Evolutionary conservation across 2,113 vertebrate species (phyloP).

Genomic region (Noctilio leporinus): DNA sequence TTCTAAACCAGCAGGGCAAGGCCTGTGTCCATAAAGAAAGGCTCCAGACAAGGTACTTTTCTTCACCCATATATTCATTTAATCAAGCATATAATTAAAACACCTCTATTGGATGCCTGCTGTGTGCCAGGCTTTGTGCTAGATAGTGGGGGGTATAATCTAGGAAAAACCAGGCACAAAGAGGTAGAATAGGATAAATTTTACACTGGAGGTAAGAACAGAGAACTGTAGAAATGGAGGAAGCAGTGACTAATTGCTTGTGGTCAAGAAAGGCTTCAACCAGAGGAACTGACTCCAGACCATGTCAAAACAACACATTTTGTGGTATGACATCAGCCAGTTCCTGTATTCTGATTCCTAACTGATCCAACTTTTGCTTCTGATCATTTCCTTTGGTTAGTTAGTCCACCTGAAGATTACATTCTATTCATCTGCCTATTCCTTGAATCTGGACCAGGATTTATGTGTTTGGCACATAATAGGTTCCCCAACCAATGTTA

Average conservation of each 20-base stretch:
- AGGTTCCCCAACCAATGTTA: neutral
- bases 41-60: neutral
- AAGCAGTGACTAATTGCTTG: slow-evolving; percentile 42
- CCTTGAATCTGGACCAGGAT: neutral
- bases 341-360: slow-evolving; percentile 43
- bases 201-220: neutral
- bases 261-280: slow-evolving; percentile 30
- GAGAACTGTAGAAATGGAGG: slow-evolving; percentile 6
- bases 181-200: neutral
- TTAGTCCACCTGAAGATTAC: neutral
- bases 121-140: neutral
- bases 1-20: neutral
- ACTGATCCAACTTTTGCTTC: neutral
- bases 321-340: slow-evolving; percentile 1
- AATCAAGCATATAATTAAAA: neutral
- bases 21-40: neutral
- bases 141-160: neutral
- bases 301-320: neutral
- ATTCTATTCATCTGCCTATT: neutral
- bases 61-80: neutral
- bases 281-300: slow-evolving; percentile 14
- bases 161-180: neutral
- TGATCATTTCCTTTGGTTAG: slow-evolving; percentile 25
- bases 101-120: neutral
- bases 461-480: neutral